Evolutionary conservation across 2,797 vertebrate genomes (phyloP).

Genomic region (Graptemys geographica): DNA sequence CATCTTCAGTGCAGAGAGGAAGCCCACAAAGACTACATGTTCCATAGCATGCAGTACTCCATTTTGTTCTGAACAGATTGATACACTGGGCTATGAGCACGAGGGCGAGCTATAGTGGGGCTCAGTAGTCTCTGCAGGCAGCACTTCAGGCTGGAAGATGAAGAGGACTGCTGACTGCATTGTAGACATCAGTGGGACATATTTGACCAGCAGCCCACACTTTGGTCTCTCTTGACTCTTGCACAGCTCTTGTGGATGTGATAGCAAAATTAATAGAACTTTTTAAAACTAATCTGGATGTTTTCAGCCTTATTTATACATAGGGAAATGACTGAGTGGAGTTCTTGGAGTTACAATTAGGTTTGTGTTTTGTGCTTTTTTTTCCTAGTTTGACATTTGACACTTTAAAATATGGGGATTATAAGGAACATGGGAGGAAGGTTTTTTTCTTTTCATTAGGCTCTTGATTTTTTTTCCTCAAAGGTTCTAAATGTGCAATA

Average conservation of each 20-base stretch:
- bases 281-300: neutral
- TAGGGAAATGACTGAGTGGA: neutral
- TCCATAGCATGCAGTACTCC: rapidly evolving
- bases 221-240: neutral
- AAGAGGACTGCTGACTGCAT: neutral
- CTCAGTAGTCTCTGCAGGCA: neutral
- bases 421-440: neutral
- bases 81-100: neutral
- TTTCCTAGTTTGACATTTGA: neutral
- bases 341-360: neutral
- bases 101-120: neutral
- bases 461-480: neutral
- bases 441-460: neutral
- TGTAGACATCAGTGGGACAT: neutral
- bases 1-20: neutral
- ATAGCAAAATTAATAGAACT: neutral
- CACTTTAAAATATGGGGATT: neutral
- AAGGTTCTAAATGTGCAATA: conserved; percentile 1
- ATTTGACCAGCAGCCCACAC: neutral
- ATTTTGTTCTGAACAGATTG: rapidly evolving
- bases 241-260: neutral
- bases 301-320: neutral
- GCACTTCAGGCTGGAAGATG: neutral
- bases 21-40: neutral
- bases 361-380: neutral